phyloP scores from a whole-genome alignment of 2,797 vertebrate species.

The Syndactyla subalaris region DNA sequence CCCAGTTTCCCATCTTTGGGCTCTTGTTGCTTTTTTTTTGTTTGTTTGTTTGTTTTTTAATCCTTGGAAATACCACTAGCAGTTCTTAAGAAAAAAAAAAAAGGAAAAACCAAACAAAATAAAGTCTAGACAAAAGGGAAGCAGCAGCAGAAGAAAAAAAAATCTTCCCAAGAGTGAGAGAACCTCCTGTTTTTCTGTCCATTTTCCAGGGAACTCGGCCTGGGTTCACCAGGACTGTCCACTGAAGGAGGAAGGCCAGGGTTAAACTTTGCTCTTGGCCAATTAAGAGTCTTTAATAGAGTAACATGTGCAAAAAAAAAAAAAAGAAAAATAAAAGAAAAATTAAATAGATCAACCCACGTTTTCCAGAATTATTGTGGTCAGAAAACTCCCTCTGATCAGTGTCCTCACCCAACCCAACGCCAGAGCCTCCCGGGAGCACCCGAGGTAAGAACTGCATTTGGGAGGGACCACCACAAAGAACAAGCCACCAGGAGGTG shows the following conservation, averaged over 20 bases:
- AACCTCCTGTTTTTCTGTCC: slow-evolving; percentile 11
- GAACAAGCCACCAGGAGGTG: slow-evolving; percentile 66
- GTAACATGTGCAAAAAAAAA: slow-evolving; percentile 78
- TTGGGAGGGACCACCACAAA: slow-evolving; percentile 71
- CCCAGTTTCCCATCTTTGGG: slow-evolving; percentile 8
- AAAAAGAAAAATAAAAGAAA: too few relatives aligned
- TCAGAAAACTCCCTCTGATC: slow-evolving; percentile 68
- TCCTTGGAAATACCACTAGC: background rate
- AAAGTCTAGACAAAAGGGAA: background rate
- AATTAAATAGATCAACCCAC: slow-evolving; percentile 77
- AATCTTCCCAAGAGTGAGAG: background rate
- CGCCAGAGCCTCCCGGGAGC: slow-evolving; percentile 62
- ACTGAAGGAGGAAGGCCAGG: slow-evolving; percentile 58
- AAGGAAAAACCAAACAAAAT: background rate
- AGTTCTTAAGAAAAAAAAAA: background rate
- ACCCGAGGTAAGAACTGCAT: slow-evolving; percentile 70
- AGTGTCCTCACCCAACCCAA: slow-evolving; percentile 48
- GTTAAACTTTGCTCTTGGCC: slow-evolving; percentile 69
- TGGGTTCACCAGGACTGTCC: slow-evolving; percentile 8
- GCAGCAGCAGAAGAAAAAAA: background rate
- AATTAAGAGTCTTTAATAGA: slow-evolving; percentile 74
- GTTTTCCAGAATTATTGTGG: slow-evolving; percentile 73
- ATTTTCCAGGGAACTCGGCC: background rate
- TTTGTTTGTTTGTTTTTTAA: background rate
- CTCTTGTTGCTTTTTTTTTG: background rate